Evolutionary conservation across 2,113 vertebrate genomes (phyloP).

Genomic region (Genyomyrus donnyi): DNA sequence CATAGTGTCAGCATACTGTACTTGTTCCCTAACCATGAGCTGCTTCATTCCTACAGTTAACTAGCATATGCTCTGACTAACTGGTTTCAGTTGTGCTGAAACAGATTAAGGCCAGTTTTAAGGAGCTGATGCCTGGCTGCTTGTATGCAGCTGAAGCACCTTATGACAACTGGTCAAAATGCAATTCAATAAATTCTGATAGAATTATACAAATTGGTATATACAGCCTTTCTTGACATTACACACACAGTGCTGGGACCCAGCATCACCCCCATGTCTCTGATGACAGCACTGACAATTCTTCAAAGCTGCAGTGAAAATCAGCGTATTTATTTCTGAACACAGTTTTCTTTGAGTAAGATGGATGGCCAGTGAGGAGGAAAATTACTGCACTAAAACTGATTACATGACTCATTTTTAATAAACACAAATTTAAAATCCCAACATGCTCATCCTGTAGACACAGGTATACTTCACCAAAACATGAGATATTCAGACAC

Average conservation of each 20-base stretch:
- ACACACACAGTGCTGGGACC: background rate
- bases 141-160: constrained; percentile 1
- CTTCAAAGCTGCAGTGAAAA: background rate
- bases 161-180: constrained; percentile 7
- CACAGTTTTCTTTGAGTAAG: background rate
- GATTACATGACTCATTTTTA: background rate
- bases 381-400: background rate
- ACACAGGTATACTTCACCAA: background rate
- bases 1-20: background rate
- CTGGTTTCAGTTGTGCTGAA: constrained; percentile 13
- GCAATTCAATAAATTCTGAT: background rate
- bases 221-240: background rate
- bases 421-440: background rate
- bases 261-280: background rate
- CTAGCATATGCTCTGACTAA: background rate
- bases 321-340: background rate
- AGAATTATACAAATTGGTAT: background rate
- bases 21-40: background rate
- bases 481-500: background rate
- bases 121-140: background rate
- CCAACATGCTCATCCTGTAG: background rate
- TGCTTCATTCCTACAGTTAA: constrained; percentile 6
- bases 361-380: background rate
- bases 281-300: background rate
- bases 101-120: background rate